A percentile compares a stretch with the other conserved stretches of the same genome.
These are phyloP conservation scores for Sarcophaga bullata DNA, from an alignment of 1,140 invertebrate species.

Conservation along the genomic window DNA sequence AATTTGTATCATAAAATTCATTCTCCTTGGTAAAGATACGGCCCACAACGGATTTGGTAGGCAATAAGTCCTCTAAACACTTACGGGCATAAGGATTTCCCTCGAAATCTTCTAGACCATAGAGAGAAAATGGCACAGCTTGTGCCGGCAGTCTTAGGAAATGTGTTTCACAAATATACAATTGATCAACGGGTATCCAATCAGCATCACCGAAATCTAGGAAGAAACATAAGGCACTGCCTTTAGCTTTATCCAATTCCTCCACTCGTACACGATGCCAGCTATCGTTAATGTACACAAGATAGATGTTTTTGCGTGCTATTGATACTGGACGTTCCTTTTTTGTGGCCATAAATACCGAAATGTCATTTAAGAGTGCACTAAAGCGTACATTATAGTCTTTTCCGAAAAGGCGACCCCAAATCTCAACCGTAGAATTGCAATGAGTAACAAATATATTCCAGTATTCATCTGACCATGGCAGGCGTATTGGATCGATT, in stretches of 20 bases:
- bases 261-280: conserved; percentile 62
- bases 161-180: conserved; percentile 51
- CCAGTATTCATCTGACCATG: conserved; percentile 53
- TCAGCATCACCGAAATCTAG: conserved; percentile 62
- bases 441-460: conserved; percentile 60
- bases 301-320: conserved; percentile 51
- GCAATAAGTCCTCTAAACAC: conserved; percentile 51
- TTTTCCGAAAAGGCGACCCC: conserved; percentile 56
- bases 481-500: conserved; percentile 46
- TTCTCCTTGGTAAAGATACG: conserved; percentile 56
- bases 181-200: conserved; percentile 48
- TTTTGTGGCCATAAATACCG: conserved; percentile 50
- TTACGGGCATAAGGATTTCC: conserved; percentile 57
- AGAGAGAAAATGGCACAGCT: conserved; percentile 59
- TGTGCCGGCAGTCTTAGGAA: conserved; percentile 58
- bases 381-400: conserved; percentile 57
- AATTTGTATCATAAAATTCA: conserved; percentile 49
- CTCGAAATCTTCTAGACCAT: conserved; percentile 63
- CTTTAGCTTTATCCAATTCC: conserved; percentile 49
- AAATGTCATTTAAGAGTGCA: conserved; percentile 54
- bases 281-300: conserved; percentile 55
- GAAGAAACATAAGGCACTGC: conserved; percentile 56
- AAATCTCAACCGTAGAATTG: conserved; percentile 57
- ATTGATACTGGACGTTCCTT: conserved; percentile 43
- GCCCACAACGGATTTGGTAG: conserved; percentile 56